Base-by-base conservation (phyloP, 1,140 invertebrate genomes). In the Danaus melanippus region DNA sequence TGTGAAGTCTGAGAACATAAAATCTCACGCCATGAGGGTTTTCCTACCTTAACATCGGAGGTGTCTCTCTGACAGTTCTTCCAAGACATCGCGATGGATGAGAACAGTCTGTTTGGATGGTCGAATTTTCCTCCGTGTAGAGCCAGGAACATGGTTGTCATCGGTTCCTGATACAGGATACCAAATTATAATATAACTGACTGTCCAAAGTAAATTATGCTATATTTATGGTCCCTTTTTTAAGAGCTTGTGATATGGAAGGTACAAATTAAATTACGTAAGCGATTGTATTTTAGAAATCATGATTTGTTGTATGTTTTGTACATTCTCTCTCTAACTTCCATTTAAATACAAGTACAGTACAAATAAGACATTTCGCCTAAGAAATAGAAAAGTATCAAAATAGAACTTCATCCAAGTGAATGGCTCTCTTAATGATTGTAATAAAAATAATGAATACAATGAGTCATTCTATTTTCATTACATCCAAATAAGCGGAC, bases 61-160 rank as follows among this genome's bases (percentile, higher is more conserved):
- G 98, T 98, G 77, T 99, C 98, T 42, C 97, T 89, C 85, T 99
- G 98, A 76, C 97, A 99, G 79, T 98, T 99, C 85, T 98, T 98
- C 98, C 98, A 99, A 4, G 97, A 95, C 12, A 98, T 88, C 0
- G 93, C 92, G 2, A 99, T 92, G 1, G 96, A 98, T 8, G 95
- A 96, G 87, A 99, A 99, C 9, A 99, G 89, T 57, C 98, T 87
- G 81, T 99, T 97, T 0, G 98, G 96, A 86, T 99, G 96, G 80
- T 99, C 98, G 86, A 99, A 99, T 79, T 99, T 99, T 15, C 97
- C 98, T 50, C 96, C 96, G 91, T 99, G 98, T n/a, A 99, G 89
- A 10, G 97, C 95, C 61, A 99, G 87, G 87, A 99, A 99, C 94
- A 99, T 97, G 5, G 97, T 97, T 1, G 98, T 98, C 89, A 99